These are phyloP conservation scores for Euplagia quadripunctaria DNA, from an alignment of 2,888 invertebrate genomes.

Conservation along the genomic window DNA sequence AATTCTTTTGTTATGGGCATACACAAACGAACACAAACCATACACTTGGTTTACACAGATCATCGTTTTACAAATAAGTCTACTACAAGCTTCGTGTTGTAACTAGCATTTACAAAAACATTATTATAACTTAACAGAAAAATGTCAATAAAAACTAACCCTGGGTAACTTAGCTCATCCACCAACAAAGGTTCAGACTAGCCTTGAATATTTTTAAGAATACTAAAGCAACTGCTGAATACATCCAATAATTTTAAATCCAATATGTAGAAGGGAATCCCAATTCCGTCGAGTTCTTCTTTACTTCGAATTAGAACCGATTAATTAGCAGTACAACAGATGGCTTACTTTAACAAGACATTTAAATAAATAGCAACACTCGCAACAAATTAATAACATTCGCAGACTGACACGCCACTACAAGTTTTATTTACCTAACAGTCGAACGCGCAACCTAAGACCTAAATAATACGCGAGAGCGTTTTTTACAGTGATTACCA, in stretches of 20 bases:
- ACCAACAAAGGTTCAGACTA: neutral
- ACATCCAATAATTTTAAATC: neutral
- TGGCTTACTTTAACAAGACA: too few relatives aligned
- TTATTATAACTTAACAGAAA: conserved; percentile 4
- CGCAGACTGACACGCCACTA: too few relatives aligned
- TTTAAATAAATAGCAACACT: too few relatives aligned
- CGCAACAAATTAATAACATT: too few relatives aligned
- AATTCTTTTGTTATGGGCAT: neutral
- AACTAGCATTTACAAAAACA: neutral
- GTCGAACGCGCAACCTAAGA: neutral
- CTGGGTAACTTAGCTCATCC: neutral
- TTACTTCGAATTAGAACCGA: too few relatives aligned
- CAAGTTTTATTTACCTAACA: too few relatives aligned
- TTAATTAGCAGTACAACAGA: too few relatives aligned
- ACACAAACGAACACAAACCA: neutral
- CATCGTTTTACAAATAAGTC: neutral
- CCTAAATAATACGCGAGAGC: neutral
- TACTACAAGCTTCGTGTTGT: neutral
- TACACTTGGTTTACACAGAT: neutral
- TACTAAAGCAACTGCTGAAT: neutral
- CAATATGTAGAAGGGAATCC: too few relatives aligned
- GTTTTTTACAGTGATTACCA: neutral
- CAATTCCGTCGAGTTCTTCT: too few relatives aligned
- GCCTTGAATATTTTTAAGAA: neutral
- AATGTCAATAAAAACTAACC: neutral